These are phyloP conservation scores for Trichosurus vulpecula DNA, from an alignment of 2,797 vertebrate genomes.

Conservation along the genomic window DNA sequence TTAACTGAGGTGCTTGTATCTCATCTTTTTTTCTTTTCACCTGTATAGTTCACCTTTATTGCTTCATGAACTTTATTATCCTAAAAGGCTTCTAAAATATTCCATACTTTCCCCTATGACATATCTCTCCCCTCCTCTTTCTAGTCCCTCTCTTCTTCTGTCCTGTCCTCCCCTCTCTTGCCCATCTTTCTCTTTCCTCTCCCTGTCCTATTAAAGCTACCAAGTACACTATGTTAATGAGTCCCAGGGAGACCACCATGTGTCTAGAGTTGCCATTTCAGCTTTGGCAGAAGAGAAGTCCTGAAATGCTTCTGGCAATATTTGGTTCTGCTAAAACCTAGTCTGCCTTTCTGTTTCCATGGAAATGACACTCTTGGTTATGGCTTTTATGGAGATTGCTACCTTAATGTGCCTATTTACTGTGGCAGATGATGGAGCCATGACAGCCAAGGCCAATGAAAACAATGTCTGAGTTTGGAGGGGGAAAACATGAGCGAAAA, in stretches of 20 bases:
- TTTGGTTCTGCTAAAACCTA: constrained; percentile 62
- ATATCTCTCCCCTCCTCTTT: background rate
- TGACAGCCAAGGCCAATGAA: background rate
- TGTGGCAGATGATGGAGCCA: constrained; percentile 47
- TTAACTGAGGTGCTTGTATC: constrained; percentile 38
- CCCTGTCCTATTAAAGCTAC: background rate
- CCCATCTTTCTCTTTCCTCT: background rate
- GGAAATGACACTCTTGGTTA: constrained; percentile 43
- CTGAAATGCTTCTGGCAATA: constrained; percentile 73
- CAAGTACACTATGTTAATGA: constrained; percentile 75
- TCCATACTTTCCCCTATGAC: background rate
- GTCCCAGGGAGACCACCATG: constrained; percentile 77
- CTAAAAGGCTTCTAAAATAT: constrained; percentile 49
- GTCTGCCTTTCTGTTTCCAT: constrained; percentile 76
- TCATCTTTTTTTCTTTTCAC: constrained; percentile 34
- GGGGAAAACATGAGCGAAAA: background rate
- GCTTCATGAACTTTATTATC: background rate
- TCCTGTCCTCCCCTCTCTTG: constrained; percentile 30
- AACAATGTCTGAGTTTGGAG: background rate
- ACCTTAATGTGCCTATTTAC: background rate
- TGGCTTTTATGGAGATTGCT: constrained; percentile 48
- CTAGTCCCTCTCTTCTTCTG: background rate
- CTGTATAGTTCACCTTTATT: background rate
- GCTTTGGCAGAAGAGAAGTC: constrained; percentile 59
- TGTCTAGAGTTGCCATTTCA: constrained; percentile 50